A percentile compares a stretch with the other conserved stretches of the same genome.
phyloP scores from a whole-genome alignment of 2,888 invertebrate species.

The Adelphocoris suturalis region DNA sequence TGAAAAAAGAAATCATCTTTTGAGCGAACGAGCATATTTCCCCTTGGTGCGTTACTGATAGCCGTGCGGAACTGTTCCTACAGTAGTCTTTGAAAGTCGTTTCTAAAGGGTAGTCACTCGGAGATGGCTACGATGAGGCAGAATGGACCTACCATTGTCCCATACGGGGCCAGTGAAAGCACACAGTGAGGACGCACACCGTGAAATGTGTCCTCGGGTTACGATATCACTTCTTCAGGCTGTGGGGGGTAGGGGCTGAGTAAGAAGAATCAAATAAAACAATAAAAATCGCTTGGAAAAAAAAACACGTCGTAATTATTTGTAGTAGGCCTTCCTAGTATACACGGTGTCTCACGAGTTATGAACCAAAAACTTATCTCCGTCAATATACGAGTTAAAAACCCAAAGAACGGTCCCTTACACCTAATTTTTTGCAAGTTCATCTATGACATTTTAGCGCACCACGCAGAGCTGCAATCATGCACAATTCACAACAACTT shows the following conservation, averaged over 20 bases:
- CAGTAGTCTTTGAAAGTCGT: conserved; percentile 31
- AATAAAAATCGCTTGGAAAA: no score
- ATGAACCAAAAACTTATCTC: no score
- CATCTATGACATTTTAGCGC: no score
- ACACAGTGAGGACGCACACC: background rate
- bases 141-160: conserved; percentile 6
- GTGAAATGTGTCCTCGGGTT: conserved; percentile 19
- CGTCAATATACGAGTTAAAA: no score
- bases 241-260: background rate
- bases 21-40: background rate
- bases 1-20: conserved; percentile 17
- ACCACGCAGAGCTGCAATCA: no score
- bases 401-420: no score
- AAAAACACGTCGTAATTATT: no score
- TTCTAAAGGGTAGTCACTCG: conserved; percentile 34
- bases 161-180: background rate
- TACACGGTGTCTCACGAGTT: no score
- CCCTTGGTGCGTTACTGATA: background rate
- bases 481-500: no score
- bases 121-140: conserved; percentile 18
- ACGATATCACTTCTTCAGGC: conserved; percentile 15
- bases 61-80: conserved; percentile 11
- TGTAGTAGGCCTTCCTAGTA: no score
- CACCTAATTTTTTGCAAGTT: no score
- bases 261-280: background rate